These are phyloP conservation scores for Tapirus terrestris DNA, from an alignment of 2,113 vertebrate species.

Conservation along the genomic window DNA sequence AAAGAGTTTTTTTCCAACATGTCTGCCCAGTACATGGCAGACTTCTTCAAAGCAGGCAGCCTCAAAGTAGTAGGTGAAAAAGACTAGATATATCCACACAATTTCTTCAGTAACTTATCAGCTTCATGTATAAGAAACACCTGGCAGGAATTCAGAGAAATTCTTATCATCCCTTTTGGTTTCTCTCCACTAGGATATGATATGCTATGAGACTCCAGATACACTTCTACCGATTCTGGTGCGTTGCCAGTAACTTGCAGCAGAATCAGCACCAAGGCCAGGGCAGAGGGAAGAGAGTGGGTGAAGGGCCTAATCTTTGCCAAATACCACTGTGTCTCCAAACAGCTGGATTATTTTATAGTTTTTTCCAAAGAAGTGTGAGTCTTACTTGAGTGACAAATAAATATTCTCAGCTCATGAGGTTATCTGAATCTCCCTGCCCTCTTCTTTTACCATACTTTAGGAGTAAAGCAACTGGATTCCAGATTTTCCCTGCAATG, in stretches of 20 bases:
- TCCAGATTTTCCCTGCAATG: not conserved
- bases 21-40: not conserved
- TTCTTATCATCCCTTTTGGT: not conserved
- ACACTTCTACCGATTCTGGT: not conserved
- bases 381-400: not conserved
- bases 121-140: not conserved
- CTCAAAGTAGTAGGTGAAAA: not conserved
- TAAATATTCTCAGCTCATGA: not conserved
- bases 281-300: not conserved
- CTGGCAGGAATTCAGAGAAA: not conserved
- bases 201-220: not conserved
- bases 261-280: conserved; percentile 35
- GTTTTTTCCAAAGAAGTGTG: not conserved
- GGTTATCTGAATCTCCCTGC: not conserved
- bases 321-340: not conserved
- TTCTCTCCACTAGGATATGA: not conserved
- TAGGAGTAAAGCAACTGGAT: not conserved
- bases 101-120: not conserved
- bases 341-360: conserved; percentile 8
- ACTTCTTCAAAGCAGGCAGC: not conserved
- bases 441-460: not conserved
- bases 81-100: not conserved
- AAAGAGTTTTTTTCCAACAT: not conserved
- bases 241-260: not conserved
- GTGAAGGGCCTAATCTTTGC: not conserved